Conservation (phyloP, 2,797 vertebrate genomes). For the Lagodon rhomboides region DNA sequence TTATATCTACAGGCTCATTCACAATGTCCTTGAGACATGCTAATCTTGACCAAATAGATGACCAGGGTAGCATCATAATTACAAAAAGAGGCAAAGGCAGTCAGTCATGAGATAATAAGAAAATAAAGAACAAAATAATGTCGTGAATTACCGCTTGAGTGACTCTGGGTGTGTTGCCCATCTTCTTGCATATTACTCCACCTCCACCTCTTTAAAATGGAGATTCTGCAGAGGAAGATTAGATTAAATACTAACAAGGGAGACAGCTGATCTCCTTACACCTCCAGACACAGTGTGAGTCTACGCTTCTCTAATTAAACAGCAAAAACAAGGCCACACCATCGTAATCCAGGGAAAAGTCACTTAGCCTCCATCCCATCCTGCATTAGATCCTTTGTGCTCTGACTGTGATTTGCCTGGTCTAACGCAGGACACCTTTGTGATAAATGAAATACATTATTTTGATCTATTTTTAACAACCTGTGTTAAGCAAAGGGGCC, state of each 20-base stretch:
- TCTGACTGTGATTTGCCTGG: not conserved
- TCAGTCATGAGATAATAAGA: not conserved
- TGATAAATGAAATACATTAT: not conserved
- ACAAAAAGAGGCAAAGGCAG: not conserved
- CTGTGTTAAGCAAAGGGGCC: not conserved
- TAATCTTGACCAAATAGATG: not conserved
- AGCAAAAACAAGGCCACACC: conserved; percentile 9
- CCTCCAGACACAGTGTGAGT: not conserved
- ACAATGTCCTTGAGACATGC: not conserved
- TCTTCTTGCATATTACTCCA: not conserved
- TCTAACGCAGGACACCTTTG: not conserved
- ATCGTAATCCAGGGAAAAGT: not conserved
- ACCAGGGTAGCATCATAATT: not conserved
- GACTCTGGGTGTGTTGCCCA: not conserved
- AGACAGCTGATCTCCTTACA: not conserved
- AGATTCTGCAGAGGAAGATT: not conserved
- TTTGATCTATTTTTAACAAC: not conserved
- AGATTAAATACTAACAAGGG: not conserved
- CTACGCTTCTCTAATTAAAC: conserved; percentile 1
- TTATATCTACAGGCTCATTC: not conserved
- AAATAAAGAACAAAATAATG: not conserved
- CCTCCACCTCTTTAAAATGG: not conserved
- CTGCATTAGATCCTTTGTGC: not conserved
- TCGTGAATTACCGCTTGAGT: not conserved
- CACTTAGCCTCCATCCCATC: not conserved